Evolutionary conservation across 2,113 vertebrate species (phyloP), one percentile per base, ranked within the genome.

Genomic region (Typhlomys cinereus): DNA sequence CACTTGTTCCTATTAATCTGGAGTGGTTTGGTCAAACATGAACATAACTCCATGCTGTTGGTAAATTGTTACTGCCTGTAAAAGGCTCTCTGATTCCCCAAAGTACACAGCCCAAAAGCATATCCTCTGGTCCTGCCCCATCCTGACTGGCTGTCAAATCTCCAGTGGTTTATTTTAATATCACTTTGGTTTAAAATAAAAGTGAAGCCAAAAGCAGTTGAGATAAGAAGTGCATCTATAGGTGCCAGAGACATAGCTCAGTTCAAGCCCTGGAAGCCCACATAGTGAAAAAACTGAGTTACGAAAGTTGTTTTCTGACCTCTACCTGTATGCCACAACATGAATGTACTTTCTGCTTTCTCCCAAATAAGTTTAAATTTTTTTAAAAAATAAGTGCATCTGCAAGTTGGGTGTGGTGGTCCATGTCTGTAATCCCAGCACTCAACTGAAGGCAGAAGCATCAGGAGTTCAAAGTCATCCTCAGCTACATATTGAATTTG

Each of bases 131-230:
- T 41, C 17, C 23, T 79, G 27, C 46, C 85, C 10, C 20, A 46
- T 86, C 89, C 41, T 36, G 23, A 75, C 4, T 81, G 52, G 46
- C 27, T 73, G 36, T 41, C 41, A 48, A 39, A 20, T 27, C 70
- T 69, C 36, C 48, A 7, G 66, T 70, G 29, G 4, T 83, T 41
- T 41, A 3, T 89, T 88, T 85, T 71, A 76, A n/a, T 76, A 44
- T 59, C 67, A 84, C 23, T 62, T 18, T n/a, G 64, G 36, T 17
- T 36, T 21, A 62, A 79, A 79, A 83, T 1, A 75, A 52, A 82
- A 61, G 74, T 76, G 48, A 71, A 90, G 86, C 79, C 69, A 80
- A 87, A 87, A 54, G n/a, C 18, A n/a, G 81, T 75, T 81, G 52
- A 81, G 34, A 12, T n/a, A 36, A 52, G 48, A n/a, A 73, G 23